Base-by-base conservation (phyloP, 2,888 invertebrate species). In the Dryococelus australis region DNA sequence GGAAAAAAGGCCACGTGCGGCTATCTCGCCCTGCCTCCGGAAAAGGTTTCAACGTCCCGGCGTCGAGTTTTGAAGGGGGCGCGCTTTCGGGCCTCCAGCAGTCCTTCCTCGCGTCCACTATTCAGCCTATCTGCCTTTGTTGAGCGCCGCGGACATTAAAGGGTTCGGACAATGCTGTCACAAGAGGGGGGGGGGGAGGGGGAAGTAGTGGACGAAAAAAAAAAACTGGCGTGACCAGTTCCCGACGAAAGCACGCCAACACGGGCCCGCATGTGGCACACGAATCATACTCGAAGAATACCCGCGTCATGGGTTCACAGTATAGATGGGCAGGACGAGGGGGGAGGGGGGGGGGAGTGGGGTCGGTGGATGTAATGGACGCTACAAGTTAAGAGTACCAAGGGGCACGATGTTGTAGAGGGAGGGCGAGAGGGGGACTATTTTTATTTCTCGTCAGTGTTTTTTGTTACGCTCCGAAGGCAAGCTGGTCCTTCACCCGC, bases 371-470 rank as follows among this genome's bases (percentile, higher is more conserved):
- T 3, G 65, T 65, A 65, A 65, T 65, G 65, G 8, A 65, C 65
- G 65, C 65, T 65, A 65, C 65, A 65, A 65, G 65, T 65, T 65
- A 65, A 65, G 65, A 65, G 65, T 65, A 65, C 65, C 24, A n/a
- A 8, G 65, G 12, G 65, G 65, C 65, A 65, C 65, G 65, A n/a
- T 16, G 51, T 51, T 35, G 65, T 0, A 20, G 13, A 16, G 20
- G n/a, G n/a, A 24, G 6, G 65, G 6, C 65, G 65, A 65, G 65
- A n/a, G 65, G 65, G 65, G 24, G 24, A n/a, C 65, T n/a, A 65
- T 65, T 65, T 65, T 65, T n/a, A n/a, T 65, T 65, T 24, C 65
- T n/a, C 10, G 12, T 51, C 51, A 3, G 12, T 51, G n/a, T 65
- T 65, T 65, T 65, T n/a, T 47, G 47, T 47, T 47, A 16, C 12